Percentiles rank a stretch among this genome's conserved stretches.
Conservation (phyloP, 2,113 vertebrate genomes). For the Corvus moneduloides region DNA sequence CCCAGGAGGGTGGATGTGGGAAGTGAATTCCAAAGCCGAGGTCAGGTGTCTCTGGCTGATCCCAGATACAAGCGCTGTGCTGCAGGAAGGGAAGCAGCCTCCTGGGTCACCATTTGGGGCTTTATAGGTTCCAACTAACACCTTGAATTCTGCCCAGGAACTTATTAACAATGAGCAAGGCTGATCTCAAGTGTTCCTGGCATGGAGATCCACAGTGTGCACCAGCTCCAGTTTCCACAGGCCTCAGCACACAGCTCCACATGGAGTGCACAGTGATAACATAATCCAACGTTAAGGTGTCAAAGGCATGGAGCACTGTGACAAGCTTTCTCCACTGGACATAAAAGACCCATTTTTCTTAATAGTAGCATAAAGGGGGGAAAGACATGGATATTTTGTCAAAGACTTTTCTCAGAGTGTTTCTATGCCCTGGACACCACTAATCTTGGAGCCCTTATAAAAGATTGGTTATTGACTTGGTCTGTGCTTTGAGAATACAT, state of each 20-base stretch:
- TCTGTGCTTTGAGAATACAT: not conserved
- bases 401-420: not conserved
- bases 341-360: not conserved
- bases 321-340: not conserved
- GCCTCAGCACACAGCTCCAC: not conserved
- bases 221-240: constrained; percentile 19
- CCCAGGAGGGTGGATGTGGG: not conserved
- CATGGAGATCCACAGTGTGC: not conserved
- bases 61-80: not conserved
- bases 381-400: not conserved
- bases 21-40: not conserved
- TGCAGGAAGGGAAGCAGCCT: not conserved
- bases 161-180: not conserved
- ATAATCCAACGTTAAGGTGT: not conserved
- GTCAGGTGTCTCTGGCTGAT: not conserved
- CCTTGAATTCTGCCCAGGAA: constrained; percentile 32
- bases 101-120: not conserved
- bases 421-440: not conserved
- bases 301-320: not conserved
- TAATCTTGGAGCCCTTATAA: not conserved
- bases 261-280: not conserved
- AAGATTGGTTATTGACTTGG: not conserved
- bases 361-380: not conserved
- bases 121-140: constrained; percentile 31
- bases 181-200: constrained; percentile 29